Base-by-base conservation (phyloP, 2,888 invertebrate species). In the Macaria liturata region DNA sequence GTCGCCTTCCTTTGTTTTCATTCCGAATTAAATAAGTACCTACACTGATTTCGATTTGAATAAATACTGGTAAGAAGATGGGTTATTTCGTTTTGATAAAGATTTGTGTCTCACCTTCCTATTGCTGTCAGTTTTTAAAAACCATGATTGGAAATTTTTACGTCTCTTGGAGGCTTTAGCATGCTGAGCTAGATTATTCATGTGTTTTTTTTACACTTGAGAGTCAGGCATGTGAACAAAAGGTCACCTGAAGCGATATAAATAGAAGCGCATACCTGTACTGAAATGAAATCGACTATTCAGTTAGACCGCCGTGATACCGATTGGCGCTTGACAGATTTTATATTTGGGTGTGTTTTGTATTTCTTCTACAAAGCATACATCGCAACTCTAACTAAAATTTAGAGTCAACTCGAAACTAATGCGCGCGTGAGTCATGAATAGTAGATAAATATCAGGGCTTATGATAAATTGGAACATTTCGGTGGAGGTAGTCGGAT, bases 381-480 rank as follows among this genome's bases (percentile, higher is more conserved):
- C 34, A 6, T 37, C 5, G 4, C 7, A 37, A 7, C 7, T 37
- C 34, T 37, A 37, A 8, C 42, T 4, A 8, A 42, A 42, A 4
- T 42, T 42, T 42, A 42, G n/a, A 42, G 42, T 42, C 4, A 3
- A 47, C 34, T 20, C 20, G 34, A 44, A 43, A 51, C 44, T 51
- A 43, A 3, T 31, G 37, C 45, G 8, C 9, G 51, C 45, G 42
- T 52, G 59, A 61, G 66, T 70, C 71, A 70, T 71, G 67, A 78
- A 74, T 65, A 73, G 73, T 75, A 69, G 70, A 78, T 78, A 77
- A 83, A 83, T 83, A 84, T 80, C 76, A 78, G 78, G 78, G 75
- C 74, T 58, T 65, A 59, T 84, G 80, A 86, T 79, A 86, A 83
- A 86, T 86, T 75, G 78, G 72, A 78, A 78, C 83, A 80, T 84